phyloP scores from a whole-genome alignment of 2,113 vertebrate species.

The Daubentonia madagascariensis region DNA sequence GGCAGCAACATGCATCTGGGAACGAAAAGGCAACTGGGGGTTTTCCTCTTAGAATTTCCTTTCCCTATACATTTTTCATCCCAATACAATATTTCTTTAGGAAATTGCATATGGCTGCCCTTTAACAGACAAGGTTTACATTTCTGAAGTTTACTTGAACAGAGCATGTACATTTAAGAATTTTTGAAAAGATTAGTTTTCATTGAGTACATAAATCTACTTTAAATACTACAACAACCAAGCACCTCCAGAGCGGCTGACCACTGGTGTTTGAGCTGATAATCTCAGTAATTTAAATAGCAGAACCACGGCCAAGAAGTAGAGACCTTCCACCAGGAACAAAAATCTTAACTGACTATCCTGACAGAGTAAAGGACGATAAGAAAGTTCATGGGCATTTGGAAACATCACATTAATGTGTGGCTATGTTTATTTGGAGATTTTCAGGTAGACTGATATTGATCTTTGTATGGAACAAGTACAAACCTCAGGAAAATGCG shows the following conservation, averaged over 20 bases:
- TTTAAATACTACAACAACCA: neutral
- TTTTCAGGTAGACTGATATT: neutral
- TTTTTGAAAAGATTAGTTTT: constrained; percentile 36
- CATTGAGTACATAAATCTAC: constrained; percentile 13
- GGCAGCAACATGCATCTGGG: fast-evolving
- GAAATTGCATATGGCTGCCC: neutral
- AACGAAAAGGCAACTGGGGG: neutral
- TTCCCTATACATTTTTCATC: neutral
- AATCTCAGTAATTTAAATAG: neutral
- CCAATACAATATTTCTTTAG: neutral
- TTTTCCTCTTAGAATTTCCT: neutral
- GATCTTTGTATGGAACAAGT: neutral
- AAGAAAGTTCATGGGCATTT: neutral
- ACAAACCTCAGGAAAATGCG: neutral
- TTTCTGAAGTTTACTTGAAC: constrained; percentile 28
- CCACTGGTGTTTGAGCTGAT: neutral
- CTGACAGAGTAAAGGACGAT: neutral
- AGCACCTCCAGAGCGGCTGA: neutral
- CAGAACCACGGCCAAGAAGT: neutral
- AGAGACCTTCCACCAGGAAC: fast-evolving
- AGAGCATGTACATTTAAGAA: neutral
- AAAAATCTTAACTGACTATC: fast-evolving
- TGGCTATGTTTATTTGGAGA: neutral
- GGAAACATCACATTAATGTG: neutral
- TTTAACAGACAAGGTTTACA: neutral